phyloP scores from a whole-genome alignment of 2,113 vertebrate genomes.

The Condylura cristata region DNA sequence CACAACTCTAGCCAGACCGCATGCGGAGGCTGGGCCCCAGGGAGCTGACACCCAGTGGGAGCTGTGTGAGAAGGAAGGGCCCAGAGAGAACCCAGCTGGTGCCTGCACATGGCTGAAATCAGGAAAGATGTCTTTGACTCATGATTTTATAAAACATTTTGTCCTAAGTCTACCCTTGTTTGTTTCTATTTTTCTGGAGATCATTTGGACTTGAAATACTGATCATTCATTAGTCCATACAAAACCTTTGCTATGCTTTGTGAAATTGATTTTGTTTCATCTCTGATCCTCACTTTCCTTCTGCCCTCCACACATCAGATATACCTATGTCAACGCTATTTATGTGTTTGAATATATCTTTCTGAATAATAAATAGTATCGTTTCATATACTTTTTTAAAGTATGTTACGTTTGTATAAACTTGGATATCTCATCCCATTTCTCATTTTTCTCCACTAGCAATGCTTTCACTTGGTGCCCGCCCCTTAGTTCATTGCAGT shows the following conservation, averaged over 20 bases:
- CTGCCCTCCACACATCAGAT: not conserved
- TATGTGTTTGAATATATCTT: not conserved
- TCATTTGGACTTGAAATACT: not conserved
- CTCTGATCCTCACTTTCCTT: not conserved
- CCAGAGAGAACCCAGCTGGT: not conserved
- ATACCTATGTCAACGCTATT: not conserved
- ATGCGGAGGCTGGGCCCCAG: not conserved
- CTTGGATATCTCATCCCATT: not conserved
- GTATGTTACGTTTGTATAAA: not conserved
- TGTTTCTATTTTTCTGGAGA: not conserved
- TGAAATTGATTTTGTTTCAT: not conserved
- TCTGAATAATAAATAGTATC: not conserved
- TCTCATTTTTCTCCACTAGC: not conserved
- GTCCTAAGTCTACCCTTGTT: not conserved
- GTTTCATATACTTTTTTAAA: not conserved
- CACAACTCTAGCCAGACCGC: not conserved
- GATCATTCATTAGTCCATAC: not conserved
- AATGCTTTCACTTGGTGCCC: rapidly evolving
- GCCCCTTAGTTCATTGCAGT: not conserved
- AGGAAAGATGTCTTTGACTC: not conserved
- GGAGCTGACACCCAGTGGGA: not conserved
- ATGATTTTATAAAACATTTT: not conserved
- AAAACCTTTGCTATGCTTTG: not conserved
- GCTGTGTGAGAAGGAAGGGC: not conserved
- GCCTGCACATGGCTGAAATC: not conserved